Evolutionary conservation across 2,113 vertebrate species (phyloP).

Genomic region (Puntigrus tetrazona): DNA sequence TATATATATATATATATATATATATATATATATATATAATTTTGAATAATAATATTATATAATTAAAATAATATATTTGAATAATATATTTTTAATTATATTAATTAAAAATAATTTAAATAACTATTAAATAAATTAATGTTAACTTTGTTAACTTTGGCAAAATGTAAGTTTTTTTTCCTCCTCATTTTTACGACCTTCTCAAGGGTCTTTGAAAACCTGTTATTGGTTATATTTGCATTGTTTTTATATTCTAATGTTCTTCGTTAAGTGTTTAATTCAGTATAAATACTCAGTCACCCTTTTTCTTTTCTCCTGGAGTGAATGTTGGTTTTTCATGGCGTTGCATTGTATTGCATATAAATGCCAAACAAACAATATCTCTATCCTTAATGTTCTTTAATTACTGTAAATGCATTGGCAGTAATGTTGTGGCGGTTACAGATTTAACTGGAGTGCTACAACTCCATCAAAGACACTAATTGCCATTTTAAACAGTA

Average conservation of each 20-base stretch:
- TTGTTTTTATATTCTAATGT: too few relatives aligned
- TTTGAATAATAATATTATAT: too few relatives aligned
- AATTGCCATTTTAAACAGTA: constrained; percentile 28
- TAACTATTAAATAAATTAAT: too few relatives aligned
- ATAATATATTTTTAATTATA: too few relatives aligned
- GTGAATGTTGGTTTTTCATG: neutral
- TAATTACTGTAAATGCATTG: neutral
- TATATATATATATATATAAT: too few relatives aligned
- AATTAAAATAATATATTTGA: too few relatives aligned
- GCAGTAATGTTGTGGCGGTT: neutral
- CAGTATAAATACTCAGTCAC: neutral
- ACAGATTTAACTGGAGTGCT: constrained; percentile 20
- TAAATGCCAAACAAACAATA: neutral
- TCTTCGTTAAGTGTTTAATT: neutral
- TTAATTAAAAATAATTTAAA: neutral
- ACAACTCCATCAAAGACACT: constrained; percentile 47
- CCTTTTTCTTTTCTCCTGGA: neutral
- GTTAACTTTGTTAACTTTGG: neutral
- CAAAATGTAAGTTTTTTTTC: neutral
- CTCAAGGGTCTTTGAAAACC: too few relatives aligned
- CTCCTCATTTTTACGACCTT: too few relatives aligned
- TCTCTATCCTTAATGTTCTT: neutral
- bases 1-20: too few relatives aligned
- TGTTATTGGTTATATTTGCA: too few relatives aligned
- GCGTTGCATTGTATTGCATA: neutral